Evolutionary conservation across 2,797 vertebrate genomes (phyloP).

Genomic region (Hydrocynus forskahlii): DNA sequence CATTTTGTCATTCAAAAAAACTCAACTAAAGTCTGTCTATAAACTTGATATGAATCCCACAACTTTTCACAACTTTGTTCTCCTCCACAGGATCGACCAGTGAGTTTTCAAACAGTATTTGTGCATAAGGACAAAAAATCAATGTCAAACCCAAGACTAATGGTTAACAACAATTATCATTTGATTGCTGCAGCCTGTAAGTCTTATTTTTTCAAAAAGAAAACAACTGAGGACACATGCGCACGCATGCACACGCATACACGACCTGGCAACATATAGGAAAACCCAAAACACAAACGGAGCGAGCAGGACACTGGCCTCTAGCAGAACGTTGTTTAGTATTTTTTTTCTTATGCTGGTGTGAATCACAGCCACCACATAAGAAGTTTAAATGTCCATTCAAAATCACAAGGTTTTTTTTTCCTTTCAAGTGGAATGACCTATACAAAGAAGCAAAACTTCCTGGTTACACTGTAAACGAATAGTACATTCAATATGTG

Average conservation of each 20-base stretch:
- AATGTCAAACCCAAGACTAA: background rate
- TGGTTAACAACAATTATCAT: background rate
- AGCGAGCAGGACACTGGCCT: background rate
- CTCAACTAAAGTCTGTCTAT: background rate
- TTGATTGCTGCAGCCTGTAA: background rate
- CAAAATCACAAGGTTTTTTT: too few relatives aligned
- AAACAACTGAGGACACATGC: background rate
- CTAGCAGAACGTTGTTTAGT: background rate
- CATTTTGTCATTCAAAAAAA: background rate
- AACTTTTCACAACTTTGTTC: background rate
- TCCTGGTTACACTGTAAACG: constrained; percentile 5
- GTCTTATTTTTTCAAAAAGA: background rate
- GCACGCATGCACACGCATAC: background rate
- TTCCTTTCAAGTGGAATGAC: background rate
- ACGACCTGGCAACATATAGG: background rate
- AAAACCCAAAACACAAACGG: constrained; percentile 3
- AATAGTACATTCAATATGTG: background rate
- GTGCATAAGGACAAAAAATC: background rate
- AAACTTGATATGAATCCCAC: background rate
- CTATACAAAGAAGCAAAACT: background rate
- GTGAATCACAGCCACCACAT: background rate
- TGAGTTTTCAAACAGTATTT: background rate
- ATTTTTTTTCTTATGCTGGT: background rate
- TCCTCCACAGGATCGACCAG: background rate
- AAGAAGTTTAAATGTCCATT: too few relatives aligned